phyloP scores from a whole-genome alignment of 2,888 invertebrate species.

The Caenorhabditis japonica region DNA sequence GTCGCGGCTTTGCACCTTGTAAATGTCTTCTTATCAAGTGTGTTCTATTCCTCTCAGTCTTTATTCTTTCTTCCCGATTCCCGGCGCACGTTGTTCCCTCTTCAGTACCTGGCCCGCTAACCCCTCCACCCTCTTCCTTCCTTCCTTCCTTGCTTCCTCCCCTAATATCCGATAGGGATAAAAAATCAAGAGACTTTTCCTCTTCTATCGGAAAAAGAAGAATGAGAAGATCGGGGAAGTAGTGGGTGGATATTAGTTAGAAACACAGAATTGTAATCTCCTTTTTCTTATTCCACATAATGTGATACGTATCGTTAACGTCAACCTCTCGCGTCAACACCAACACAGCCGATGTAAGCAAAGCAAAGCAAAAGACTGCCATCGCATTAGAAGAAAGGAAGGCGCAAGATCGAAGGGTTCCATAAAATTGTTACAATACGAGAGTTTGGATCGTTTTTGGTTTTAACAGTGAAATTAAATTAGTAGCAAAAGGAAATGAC shows the following conservation, averaged over 20 bases:
- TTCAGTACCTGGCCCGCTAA: too few species aligned
- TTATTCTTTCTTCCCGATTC: conserved; percentile 5
- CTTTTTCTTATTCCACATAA: conserved; percentile 10
- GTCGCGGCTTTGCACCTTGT: conserved; percentile 39
- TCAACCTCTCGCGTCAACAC: conserved; percentile 16
- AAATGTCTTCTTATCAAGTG: conserved; percentile 33
- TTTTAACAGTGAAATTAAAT: not conserved
- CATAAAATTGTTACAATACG: conserved; percentile 41
- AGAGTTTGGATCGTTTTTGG: not conserved
- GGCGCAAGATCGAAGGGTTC: conserved; percentile 6
- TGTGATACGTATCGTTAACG: conserved; percentile 28
- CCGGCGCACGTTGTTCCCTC: conserved; percentile 35
- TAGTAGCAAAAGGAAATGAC: too few species aligned
- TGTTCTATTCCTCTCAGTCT: too few species aligned
- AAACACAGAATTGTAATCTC: conserved; percentile 8
- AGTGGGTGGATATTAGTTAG: conserved; percentile 17
- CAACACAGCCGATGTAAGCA: not conserved
- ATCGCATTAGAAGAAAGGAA: too few species aligned
- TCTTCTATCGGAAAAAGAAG: not conserved
- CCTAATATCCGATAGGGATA: conserved; percentile 18
- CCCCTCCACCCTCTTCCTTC: too few species aligned
- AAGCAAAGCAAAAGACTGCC: not conserved
- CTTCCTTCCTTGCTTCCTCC: not conserved
- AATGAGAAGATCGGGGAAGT: not conserved
- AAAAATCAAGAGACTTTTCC: not conserved